phyloP scores from a whole-genome alignment of 2,888 invertebrate species.

The Ellobium chinense region DNA sequence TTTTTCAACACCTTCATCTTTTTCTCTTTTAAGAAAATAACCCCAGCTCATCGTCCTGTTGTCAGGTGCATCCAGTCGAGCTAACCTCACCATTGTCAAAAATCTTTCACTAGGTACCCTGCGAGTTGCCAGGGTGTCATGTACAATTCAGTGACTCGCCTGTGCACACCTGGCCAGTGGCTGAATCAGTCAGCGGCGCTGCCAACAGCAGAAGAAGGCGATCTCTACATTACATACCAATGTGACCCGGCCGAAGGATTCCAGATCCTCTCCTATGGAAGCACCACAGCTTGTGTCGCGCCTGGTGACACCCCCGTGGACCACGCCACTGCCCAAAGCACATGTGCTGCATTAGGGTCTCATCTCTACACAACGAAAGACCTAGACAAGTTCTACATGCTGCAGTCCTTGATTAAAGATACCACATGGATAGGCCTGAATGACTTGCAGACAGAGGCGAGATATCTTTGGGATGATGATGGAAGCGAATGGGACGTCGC shows the following conservation, averaged over 20 bases:
- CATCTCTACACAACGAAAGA: neutral
- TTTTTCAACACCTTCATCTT: too few relatives aligned
- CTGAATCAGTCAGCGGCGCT: neutral
- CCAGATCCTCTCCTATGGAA: neutral
- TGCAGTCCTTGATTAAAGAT: neutral
- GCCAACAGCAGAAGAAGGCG: neutral
- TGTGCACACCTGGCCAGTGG: neutral
- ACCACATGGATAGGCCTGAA: slow-evolving; percentile 8
- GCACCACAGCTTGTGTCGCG: too few relatives aligned
- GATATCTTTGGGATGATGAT: slow-evolving; percentile 10
- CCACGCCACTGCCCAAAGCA: neutral
- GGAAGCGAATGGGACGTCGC: neutral
- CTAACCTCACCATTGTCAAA: too few relatives aligned
- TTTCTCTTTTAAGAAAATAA: too few relatives aligned
- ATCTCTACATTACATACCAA: neutral
- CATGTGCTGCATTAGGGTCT: neutral
- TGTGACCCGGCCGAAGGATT: slow-evolving; percentile 3
- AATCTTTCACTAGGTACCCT: neutral
- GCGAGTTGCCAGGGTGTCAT: slow-evolving; percentile 31
- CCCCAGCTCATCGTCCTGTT: too few relatives aligned
- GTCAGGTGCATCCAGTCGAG: too few relatives aligned
- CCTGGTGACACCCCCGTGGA: too few relatives aligned
- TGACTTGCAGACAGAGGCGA: neutral
- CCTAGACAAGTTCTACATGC: neutral
- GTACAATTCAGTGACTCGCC: slow-evolving; percentile 20